Conservation (phyloP, 2,888 invertebrate genomes). For the Sesamia inferens region DNA sequence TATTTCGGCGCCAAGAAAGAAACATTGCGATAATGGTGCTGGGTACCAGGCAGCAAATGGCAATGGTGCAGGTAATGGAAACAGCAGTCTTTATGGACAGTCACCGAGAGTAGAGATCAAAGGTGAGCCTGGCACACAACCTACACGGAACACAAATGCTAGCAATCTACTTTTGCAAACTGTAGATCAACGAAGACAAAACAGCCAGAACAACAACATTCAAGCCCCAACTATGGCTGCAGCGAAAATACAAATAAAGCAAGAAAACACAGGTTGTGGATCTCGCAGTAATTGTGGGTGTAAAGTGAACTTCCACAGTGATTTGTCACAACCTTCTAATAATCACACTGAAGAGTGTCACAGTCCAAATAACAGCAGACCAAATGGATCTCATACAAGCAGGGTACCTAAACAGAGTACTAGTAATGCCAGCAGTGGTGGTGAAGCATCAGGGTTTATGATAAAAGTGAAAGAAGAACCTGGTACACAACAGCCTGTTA, state of each 20-base stretch:
- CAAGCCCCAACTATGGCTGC: slow-evolving; percentile 33
- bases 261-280: slow-evolving; percentile 66
- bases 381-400: slow-evolving; percentile 69
- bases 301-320: slow-evolving; percentile 52
- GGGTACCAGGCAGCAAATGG: slow-evolving; percentile 34
- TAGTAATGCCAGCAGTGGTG: slow-evolving; percentile 60
- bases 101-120: slow-evolving; percentile 73
- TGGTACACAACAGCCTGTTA: slow-evolving; percentile 62
- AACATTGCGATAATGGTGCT: slow-evolving; percentile 73
- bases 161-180: slow-evolving; percentile 53
- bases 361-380: slow-evolving; percentile 68
- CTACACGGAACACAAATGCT: slow-evolving; percentile 61
- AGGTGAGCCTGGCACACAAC: slow-evolving; percentile 75
- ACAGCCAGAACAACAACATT: slow-evolving; percentile 51
- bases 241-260: slow-evolving; percentile 67
- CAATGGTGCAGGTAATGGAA: slow-evolving; percentile 45
- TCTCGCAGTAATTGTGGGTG: slow-evolving; percentile 61
- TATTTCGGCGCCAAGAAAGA: slow-evolving; percentile 75
- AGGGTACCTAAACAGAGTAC: slow-evolving; percentile 58
- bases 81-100: slow-evolving; percentile 49
- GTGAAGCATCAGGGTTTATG: slow-evolving; percentile 56
- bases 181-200: slow-evolving; percentile 45
- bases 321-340: slow-evolving; percentile 51
- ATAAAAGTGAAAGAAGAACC: slow-evolving; percentile 80
- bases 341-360: slow-evolving; percentile 66